These are phyloP conservation scores for Empidonax traillii DNA, from an alignment of 2,113 vertebrate species.

Conservation along the genomic window DNA sequence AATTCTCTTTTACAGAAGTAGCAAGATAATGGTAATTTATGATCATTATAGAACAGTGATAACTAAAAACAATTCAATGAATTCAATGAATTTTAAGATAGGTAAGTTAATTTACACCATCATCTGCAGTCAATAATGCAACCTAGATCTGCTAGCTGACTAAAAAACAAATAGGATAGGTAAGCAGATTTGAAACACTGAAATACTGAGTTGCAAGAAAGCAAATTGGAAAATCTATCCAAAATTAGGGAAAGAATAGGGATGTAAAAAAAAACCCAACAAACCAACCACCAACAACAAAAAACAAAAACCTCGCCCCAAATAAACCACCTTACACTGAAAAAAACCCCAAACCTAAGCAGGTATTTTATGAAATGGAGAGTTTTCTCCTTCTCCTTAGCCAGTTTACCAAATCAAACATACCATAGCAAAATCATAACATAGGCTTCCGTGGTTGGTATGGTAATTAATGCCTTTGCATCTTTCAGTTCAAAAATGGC, in stretches of 20 bases:
- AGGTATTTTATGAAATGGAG: background rate
- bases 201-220: background rate
- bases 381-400: background rate
- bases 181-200: background rate
- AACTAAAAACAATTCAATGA: background rate
- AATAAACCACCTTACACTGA: accelerated
- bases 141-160: background rate
- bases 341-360: accelerated
- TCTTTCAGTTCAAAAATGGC: background rate
- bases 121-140: background rate
- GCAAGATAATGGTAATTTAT: background rate
- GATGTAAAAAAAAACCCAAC: background rate
- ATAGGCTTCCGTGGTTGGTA: background rate
- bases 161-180: background rate
- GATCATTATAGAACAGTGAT: background rate
- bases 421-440: background rate
- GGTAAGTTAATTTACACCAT: background rate
- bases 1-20: background rate
- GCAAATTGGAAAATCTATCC: background rate
- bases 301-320: too few relatives aligned
- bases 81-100: background rate
- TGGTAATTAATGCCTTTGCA: background rate
- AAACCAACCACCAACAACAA: background rate
- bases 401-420: background rate
- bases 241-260: background rate